Conservation (phyloP, 2,797 vertebrate species). For the Pitangus sulphuratus region DNA sequence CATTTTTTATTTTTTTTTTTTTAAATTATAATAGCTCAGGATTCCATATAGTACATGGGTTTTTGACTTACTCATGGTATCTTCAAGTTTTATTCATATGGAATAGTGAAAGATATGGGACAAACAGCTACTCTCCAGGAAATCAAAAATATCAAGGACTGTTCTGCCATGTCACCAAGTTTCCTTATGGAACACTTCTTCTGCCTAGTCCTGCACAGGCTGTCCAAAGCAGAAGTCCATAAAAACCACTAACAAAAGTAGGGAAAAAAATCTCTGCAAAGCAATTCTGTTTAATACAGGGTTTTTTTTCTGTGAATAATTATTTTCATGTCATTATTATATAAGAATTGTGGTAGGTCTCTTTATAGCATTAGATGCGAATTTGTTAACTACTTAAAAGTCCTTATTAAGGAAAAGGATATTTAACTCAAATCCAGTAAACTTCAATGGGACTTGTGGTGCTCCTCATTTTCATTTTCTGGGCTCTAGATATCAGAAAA, state of each 20-base stretch:
- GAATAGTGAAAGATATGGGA: not conserved
- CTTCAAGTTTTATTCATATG: not conserved
- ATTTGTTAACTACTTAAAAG: not conserved
- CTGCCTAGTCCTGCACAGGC: not conserved
- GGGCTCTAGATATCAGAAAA: not conserved
- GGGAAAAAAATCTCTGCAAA: not conserved
- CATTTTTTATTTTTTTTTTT: not conserved
- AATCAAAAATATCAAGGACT: not conserved
- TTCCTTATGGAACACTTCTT: not conserved
- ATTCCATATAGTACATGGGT: not conserved
- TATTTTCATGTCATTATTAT: not conserved
- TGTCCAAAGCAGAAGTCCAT: not conserved
- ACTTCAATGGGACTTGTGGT: not conserved
- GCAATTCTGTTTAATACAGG: not conserved
- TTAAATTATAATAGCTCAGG: not conserved
- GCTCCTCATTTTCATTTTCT: not conserved
- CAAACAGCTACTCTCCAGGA: not conserved
- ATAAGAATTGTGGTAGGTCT: not conserved
- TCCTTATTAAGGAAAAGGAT: not conserved
- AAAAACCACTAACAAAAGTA: not conserved
- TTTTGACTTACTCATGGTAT: not conserved
- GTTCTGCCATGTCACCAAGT: not conserved
- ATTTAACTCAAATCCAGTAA: not conserved
- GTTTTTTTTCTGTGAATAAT: not conserved
- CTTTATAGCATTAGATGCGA: not conserved